These are phyloP conservation scores for Equus przewalskii DNA, from an alignment of 2,113 vertebrate genomes.

Conservation along the genomic window DNA sequence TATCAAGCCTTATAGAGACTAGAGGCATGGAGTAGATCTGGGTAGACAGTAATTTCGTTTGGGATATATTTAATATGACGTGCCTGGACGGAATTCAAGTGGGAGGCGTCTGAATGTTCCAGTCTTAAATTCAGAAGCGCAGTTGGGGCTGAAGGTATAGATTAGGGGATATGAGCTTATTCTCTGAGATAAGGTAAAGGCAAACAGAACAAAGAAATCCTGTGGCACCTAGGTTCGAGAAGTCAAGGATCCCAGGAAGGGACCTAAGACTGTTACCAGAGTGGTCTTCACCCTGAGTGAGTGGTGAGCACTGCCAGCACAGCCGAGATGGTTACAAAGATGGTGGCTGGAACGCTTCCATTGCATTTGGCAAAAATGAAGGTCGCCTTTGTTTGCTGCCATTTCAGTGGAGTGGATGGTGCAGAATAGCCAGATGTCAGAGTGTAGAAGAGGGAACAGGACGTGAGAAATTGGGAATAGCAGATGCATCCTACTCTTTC, in stretches of 20 bases:
- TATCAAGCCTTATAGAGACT: not conserved
- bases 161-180: not conserved
- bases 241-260: not conserved
- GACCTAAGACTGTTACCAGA: not conserved
- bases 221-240: not conserved
- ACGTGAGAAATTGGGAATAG: not conserved
- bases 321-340: not conserved
- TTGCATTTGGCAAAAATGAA: not conserved
- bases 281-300: not conserved
- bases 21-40: not conserved
- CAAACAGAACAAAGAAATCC: not conserved
- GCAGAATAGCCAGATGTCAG: not conserved
- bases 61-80: not conserved
- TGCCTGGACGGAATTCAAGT: not conserved
- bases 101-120: not conserved
- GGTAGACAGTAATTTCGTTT: not conserved
- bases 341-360: not conserved
- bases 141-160: not conserved
- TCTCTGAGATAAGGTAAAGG: not conserved
- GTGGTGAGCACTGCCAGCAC: not conserved
- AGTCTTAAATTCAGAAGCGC: not conserved
- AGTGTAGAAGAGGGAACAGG: not conserved
- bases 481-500: not conserved
- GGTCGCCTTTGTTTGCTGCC: conserved; percentile 1
- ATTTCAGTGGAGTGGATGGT: not conserved